A percentile compares a stretch with the other conserved stretches of the same genome.
Evolutionary conservation across 2,113 vertebrate species (phyloP).

Genomic region (Phaethon lepturus): DNA sequence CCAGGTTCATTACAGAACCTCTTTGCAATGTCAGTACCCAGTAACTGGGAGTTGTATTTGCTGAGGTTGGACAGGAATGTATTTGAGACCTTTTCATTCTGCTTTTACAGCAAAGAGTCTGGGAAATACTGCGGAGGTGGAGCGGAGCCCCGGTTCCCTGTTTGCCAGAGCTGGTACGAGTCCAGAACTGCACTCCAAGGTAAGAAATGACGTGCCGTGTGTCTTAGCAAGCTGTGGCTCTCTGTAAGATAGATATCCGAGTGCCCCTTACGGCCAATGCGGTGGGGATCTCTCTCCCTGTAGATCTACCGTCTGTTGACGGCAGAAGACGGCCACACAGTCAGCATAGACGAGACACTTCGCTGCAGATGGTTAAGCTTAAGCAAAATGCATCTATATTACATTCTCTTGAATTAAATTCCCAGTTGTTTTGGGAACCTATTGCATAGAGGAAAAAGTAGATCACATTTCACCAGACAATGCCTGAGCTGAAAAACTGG

Average conservation of each 20-base stretch:
- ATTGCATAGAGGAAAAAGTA: slow-evolving; percentile 31
- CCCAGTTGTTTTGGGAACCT: slow-evolving; percentile 19
- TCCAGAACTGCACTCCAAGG: neutral
- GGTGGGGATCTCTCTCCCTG: neutral
- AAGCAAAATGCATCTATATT: slow-evolving; percentile 21
- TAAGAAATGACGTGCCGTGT: neutral
- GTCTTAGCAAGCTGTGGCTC: neutral
- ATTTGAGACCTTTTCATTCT: neutral
- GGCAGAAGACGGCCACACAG: neutral
- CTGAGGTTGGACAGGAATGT: neutral
- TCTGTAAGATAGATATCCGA: neutral
- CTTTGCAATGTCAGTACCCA: neutral
- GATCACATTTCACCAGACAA: slow-evolving; percentile 41
- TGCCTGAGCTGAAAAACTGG: neutral
- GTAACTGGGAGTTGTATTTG: neutral
- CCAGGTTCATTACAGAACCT: neutral
- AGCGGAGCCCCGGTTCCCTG: neutral
- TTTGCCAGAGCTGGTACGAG: neutral
- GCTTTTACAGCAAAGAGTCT: neutral
- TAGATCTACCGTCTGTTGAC: neutral
- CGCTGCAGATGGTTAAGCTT: slow-evolving; percentile 42
- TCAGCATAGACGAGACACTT: neutral
- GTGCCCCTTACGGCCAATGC: neutral
- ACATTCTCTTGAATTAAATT: slow-evolving; percentile 4
- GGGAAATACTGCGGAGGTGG: neutral